These are phyloP conservation scores for Drosophila pallidifrons DNA, from an alignment of 1,140 invertebrate species.

Conservation along the genomic window DNA sequence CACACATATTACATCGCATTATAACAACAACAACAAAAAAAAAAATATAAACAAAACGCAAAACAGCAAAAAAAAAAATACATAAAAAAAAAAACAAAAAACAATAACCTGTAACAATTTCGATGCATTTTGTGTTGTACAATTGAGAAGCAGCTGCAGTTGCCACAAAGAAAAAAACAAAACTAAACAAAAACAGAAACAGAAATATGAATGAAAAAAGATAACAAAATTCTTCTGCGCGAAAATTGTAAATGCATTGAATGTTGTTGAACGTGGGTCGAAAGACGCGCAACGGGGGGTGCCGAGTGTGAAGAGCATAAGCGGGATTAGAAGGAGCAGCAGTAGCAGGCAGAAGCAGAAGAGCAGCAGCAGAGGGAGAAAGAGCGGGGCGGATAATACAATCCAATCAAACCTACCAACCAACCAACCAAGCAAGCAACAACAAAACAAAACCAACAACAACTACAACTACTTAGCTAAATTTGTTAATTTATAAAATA, in stretches of 20 bases:
- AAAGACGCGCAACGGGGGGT: slow-evolving; percentile 34
- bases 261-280: slow-evolving; percentile 36
- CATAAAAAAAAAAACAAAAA: slow-evolving; percentile 59
- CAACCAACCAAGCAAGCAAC: slow-evolving; percentile 44
- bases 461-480: slow-evolving; percentile 83
- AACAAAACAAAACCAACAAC: slow-evolving; percentile 58
- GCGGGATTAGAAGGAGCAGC: slow-evolving; percentile 16
- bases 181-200: too few species aligned
- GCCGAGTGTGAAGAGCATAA: slow-evolving; percentile 24
- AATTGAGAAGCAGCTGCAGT: slow-evolving; percentile 45
- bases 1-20: slow-evolving; percentile 78
- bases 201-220: not conserved
- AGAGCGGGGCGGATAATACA: slow-evolving; percentile 49
- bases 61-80: slow-evolving; percentile 37
- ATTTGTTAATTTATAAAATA: slow-evolving; percentile 84
- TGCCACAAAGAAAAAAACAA: slow-evolving; percentile 40
- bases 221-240: slow-evolving; percentile 18
- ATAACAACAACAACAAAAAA: slow-evolving; percentile 69
- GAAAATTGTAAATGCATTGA: slow-evolving; percentile 66
- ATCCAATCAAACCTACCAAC: slow-evolving; percentile 70
- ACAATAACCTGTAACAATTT: slow-evolving; percentile 40
- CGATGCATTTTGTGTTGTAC: slow-evolving; percentile 50
- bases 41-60: slow-evolving; percentile 47
- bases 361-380: slow-evolving; percentile 17
- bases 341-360: slow-evolving; percentile 20